Base-by-base conservation (phyloP, 1,140 invertebrate species). In the Eciton burchellii region DNA sequence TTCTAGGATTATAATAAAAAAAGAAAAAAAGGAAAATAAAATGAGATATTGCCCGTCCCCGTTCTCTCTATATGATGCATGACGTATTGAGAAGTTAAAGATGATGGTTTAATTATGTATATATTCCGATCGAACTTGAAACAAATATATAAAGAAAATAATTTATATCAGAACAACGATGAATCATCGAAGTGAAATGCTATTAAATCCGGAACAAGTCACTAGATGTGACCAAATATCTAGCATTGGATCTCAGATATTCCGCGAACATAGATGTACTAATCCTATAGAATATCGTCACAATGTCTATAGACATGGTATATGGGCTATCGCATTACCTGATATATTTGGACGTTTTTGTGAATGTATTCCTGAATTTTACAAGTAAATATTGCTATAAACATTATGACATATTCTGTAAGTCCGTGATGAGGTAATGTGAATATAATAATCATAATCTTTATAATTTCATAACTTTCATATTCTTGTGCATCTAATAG, bases 321-420 rank as follows among this genome's bases (percentile, higher is more conserved):
- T 97, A 77, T 98, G 97, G 95, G 97, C 97, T 5, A 91, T 94
- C 59, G 94, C 96, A 0, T 93, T 97, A 60, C 94, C 95, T 16
- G 95, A 96, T 91, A 90, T 96, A 86, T 96, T 95, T 26, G 96
- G 95, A 16, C 92, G 96, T 41, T 96, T 95, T 84, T 93, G 97
- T n/a, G 96, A 97, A 88, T 96, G 95, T 84, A 95, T 95, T 26
- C 96, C 97, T 0, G 94, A 95, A 56, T 98, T 97, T 94, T 97
- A 95, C 88, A 95, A 97, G 95, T 96, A 93, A 87, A 21, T 81
- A 49, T 73, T 29, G 35, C 35, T 35, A n/a, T n/a, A n/a, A n/a
- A n/a, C n/a, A n/a, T n/a, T n/a, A n/a, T n/a, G n/a, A n/a, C n/a
- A n/a, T n/a, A n/a, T n/a, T n/a, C n/a, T n/a, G n/a, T n/a, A n/a